Evolutionary conservation across 2,888 invertebrate species (phyloP).

Genomic region (Cotesia congregata): DNA sequence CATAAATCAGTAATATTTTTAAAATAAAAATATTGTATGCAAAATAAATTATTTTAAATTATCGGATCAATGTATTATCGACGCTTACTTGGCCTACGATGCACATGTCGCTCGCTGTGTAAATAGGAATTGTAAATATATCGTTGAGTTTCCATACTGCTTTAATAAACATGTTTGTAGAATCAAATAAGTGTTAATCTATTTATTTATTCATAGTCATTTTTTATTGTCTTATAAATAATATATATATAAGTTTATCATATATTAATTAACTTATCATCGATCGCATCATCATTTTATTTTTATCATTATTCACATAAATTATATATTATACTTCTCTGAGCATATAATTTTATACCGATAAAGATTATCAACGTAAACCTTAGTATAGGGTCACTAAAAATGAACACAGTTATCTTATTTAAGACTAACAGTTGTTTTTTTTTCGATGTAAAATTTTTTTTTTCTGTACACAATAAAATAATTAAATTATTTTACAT

Average conservation of each 20-base stretch:
- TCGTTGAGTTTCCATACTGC: constrained; percentile 76
- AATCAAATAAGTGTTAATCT: constrained; percentile 61
- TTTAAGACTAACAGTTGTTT: not conserved
- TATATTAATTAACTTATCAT: not conserved
- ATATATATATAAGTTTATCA: constrained; percentile 2
- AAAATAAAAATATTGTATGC: constrained; percentile 18
- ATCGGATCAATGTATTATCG: constrained; percentile 41
- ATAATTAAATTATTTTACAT: not conserved
- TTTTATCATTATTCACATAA: constrained; percentile 26
- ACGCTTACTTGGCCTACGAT: constrained; percentile 36
- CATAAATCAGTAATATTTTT: constrained; percentile 17
- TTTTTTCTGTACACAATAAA: not conserved
- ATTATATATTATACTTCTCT: constrained; percentile 30
- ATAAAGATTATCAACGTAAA: constrained; percentile 39
- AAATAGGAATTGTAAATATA: constrained; percentile 71
- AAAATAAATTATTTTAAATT: constrained; percentile 38
- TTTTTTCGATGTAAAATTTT: not conserved
- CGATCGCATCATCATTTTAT: constrained; percentile 33
- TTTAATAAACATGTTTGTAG: constrained; percentile 76
- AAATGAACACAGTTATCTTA: constrained; percentile 1
- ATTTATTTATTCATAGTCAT: constrained; percentile 43
- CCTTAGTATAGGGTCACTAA: constrained; percentile 46
- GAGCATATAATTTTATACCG: constrained; percentile 33
- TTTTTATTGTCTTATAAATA: constrained; percentile 35
- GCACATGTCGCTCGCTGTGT: constrained; percentile 56